phyloP scores from a whole-genome alignment of 2,888 invertebrate genomes.

The Agriopis leucophaearia region DNA sequence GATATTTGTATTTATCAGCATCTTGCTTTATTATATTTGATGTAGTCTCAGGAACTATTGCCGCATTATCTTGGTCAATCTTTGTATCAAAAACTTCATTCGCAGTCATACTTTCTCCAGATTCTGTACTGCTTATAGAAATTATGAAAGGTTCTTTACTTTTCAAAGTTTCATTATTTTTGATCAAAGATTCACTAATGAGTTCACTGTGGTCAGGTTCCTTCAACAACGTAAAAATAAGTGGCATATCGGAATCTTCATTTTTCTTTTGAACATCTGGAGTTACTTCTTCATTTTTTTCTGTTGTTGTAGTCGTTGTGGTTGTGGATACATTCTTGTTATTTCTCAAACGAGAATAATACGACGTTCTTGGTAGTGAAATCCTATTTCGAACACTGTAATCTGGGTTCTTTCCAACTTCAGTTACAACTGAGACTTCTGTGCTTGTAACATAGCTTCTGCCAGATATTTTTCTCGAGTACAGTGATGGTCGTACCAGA shows the following conservation, averaged over 20 bases:
- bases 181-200: constrained; percentile 40
- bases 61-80: constrained; percentile 62
- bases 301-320: constrained; percentile 48
- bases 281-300: constrained; percentile 44
- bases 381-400: constrained; percentile 54
- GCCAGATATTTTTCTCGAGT: constrained; percentile 63
- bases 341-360: constrained; percentile 69
- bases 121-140: constrained; percentile 73
- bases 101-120: constrained; percentile 63
- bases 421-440: constrained; percentile 50
- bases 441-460: constrained; percentile 54
- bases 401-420: constrained; percentile 48
- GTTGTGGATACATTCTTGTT: constrained; percentile 50
- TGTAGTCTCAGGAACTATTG: constrained; percentile 54
- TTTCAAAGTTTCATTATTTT: constrained; percentile 50
- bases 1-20: constrained; percentile 69
- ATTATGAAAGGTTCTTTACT: constrained; percentile 67
- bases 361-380: constrained; percentile 71
- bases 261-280: constrained; percentile 57
- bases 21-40: constrained; percentile 54
- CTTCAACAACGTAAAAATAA: constrained; percentile 69
- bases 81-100: constrained; percentile 61
- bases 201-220: constrained; percentile 54
- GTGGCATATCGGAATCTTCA: constrained; percentile 66
- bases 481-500: constrained; percentile 63